These are phyloP conservation scores for Xyrauchen texanus DNA, from an alignment of 2,113 vertebrate genomes.

Conservation along the genomic window DNA sequence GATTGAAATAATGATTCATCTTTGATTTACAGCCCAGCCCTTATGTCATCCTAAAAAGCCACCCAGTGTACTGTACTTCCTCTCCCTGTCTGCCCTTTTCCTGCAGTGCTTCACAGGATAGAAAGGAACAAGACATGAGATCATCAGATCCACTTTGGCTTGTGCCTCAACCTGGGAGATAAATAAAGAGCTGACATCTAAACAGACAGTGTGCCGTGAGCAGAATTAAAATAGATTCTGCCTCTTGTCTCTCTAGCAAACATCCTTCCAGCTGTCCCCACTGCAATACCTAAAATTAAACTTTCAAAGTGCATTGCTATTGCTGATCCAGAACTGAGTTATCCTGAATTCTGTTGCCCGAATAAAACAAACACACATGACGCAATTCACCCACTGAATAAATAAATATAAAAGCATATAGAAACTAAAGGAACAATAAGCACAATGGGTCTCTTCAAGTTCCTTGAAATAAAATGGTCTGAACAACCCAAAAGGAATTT, in stretches of 20 bases:
- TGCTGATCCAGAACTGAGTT: no score
- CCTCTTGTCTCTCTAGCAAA: constrained; percentile 18
- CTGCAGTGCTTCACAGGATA: no score
- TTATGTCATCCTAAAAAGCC: background rate
- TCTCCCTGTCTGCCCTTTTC: background rate
- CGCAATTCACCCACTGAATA: no score
- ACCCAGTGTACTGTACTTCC: background rate
- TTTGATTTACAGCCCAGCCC: no score
- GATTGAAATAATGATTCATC: no score
- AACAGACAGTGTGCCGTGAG: constrained; percentile 20
- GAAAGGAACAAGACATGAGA: background rate
- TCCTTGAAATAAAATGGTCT: no score
- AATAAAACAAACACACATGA: no score
- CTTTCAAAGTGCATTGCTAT: background rate
- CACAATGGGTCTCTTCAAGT: no score
- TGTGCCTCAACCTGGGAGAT: background rate
- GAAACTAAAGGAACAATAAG: no score
- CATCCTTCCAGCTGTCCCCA: constrained; percentile 11
- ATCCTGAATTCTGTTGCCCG: no score
- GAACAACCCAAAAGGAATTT: no score
- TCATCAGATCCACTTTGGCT: constrained; percentile 19
- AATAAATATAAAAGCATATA: no score
- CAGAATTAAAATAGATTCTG: constrained; percentile 40
- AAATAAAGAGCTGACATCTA: constrained; percentile 34
- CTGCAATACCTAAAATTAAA: constrained; percentile 40